Evolutionary conservation across 2,888 invertebrate genomes (phyloP).

Genomic region (Frankliniella fusca): DNA sequence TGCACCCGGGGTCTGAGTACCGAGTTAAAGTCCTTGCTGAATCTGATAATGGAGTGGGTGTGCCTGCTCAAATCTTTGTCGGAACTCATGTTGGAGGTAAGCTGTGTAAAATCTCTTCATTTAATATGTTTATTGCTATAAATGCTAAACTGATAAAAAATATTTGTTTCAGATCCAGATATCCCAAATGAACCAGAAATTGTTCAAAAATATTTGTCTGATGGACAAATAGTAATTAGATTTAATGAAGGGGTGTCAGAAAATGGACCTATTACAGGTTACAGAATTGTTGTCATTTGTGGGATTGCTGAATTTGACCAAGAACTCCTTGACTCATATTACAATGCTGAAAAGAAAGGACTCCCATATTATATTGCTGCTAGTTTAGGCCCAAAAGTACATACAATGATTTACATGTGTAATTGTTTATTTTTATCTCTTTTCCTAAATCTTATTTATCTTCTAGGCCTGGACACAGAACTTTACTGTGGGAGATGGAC

Average conservation of each 20-base stretch:
- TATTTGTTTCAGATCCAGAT: conserved; percentile 56
- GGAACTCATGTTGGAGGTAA: conserved; percentile 66
- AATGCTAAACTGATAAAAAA: not conserved
- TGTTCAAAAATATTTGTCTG: conserved; percentile 52
- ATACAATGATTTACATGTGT: conserved; percentile 1
- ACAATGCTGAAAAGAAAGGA: conserved; percentile 62
- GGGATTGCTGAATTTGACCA: conserved; percentile 60
- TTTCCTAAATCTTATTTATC: not conserved
- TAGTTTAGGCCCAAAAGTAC: conserved; percentile 63
- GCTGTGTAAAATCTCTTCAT: conserved; percentile 18
- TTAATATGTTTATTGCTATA: conserved; percentile 25
- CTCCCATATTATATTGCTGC: conserved; percentile 78
- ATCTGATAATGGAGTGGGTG: conserved; percentile 58
- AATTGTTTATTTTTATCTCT: conserved; percentile 5
- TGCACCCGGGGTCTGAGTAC: conserved; percentile 73
- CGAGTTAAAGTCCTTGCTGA: conserved; percentile 67
- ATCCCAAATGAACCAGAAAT: conserved; percentile 64
- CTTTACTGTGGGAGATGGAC: conserved; percentile 74
- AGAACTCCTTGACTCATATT: conserved; percentile 60
- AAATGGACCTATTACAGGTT: conserved; percentile 72
- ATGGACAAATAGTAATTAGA: conserved; percentile 61
- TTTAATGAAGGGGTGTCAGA: conserved; percentile 66
- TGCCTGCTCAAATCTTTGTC: conserved; percentile 53
- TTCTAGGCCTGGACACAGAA: conserved; percentile 55
- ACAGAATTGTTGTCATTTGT: conserved; percentile 69